Conservation (phyloP, 2,888 invertebrate species). For the Cylloceria caligata region DNA sequence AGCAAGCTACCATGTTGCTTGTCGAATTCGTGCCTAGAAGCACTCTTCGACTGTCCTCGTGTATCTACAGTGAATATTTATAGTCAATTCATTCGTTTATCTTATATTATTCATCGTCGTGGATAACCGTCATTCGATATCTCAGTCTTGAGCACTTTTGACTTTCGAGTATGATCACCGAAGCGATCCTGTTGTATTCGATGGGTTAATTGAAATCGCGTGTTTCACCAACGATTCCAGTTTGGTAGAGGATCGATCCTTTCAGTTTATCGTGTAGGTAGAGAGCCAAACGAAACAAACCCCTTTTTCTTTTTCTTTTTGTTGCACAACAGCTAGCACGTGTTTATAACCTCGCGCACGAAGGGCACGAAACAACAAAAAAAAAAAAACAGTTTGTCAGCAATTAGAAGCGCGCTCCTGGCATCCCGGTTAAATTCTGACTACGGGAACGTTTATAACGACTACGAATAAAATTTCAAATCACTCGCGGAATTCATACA, state of each 20-base stretch:
- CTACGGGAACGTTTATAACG: conserved; percentile 38
- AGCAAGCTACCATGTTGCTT: background rate
- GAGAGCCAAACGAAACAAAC: conserved; percentile 60
- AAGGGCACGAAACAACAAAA: conserved; percentile 61
- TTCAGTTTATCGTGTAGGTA: conserved; percentile 65
- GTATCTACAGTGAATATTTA: conserved; percentile 30
- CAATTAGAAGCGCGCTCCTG: conserved; percentile 66
- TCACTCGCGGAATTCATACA: conserved; percentile 35
- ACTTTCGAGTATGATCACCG: conserved; percentile 50
- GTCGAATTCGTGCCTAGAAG: conserved; percentile 2
- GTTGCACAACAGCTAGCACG: conserved; percentile 52
- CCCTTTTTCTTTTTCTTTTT: conserved; percentile 66
- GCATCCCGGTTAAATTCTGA: conserved; percentile 51
- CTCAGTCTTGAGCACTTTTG: conserved; percentile 27
- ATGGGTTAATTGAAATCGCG: conserved; percentile 73
- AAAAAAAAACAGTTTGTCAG: conserved; percentile 67
- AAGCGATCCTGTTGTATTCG: conserved; percentile 48
- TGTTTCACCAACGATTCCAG: conserved; percentile 67
- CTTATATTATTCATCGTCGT: background rate
- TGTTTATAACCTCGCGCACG: conserved; percentile 61
- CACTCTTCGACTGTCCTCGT: background rate
- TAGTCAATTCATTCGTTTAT: conserved; percentile 19
- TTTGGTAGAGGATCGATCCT: conserved; percentile 57
- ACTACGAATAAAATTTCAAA: conserved; percentile 37
- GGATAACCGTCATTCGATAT: conserved; percentile 21